Base-by-base conservation (phyloP, 2,888 invertebrate genomes). In the Phortica magna region DNA sequence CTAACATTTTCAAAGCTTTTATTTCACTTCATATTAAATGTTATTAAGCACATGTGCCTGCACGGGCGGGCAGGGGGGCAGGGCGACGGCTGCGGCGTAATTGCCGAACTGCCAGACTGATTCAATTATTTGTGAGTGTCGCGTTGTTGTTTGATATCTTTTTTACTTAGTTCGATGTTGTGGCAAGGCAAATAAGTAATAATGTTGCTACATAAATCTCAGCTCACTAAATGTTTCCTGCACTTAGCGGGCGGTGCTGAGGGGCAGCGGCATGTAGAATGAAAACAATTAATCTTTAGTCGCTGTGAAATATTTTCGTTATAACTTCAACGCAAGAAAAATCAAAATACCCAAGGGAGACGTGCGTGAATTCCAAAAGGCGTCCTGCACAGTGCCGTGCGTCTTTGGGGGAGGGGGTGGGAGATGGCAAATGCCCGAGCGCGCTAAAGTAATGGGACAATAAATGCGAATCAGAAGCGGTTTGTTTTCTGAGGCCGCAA, bases 241-340 rank as follows among this genome's bases (percentile, higher is more conserved):
- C 68, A 68, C 31, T 64, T 14, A 39, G 31, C 12, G 64, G 7
- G 39, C 67, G 31, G 67, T 14, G 42, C n/a, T 6, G 10, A 42
- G 39, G 0, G 41, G 42, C 9, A n/a, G 7, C 55, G 31, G 14
- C 17, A 43, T 14, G 9, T 19, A 19, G 22, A 68, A 48, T 19
- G 12, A 53, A 71, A 55, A 53, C 70, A 71, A 71, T 71, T 71
- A 71, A 71, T 71, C 70, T 71, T 71, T 71, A 55, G 19, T 31
- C n/a, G 70, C 55, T 71, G 70, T 43, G 22, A 48, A 70, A 55
- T 71, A 71, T 31, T 43, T 53, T 22, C 31, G 53, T 42, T 43
- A n/a, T n/a, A 70, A 19, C 43, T 42, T 22, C 61, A 9, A 22
- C 22, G 19, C 10, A 17, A 10, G 10, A 61, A 55, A n/a, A 55